Evolutionary conservation across 2,888 invertebrate genomes (phyloP).

Genomic region (Melanostoma scalare): DNA sequence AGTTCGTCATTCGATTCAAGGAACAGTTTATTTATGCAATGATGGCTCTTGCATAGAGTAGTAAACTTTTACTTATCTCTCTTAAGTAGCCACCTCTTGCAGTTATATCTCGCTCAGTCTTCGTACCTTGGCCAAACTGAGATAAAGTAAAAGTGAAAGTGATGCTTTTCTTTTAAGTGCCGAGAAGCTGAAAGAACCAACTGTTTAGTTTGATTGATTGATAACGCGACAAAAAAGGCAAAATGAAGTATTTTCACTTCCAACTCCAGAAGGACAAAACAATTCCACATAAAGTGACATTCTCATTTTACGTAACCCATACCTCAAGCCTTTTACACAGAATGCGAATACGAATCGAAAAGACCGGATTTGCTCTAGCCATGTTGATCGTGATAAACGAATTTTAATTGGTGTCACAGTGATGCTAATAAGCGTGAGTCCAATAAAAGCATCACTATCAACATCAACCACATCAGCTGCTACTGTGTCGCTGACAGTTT

Average conservation of each 20-base stretch:
- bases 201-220: slow-evolving; percentile 45
- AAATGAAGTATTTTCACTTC: slow-evolving; percentile 19
- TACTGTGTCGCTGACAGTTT: slow-evolving; percentile 66
- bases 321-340: background rate
- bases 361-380: slow-evolving; percentile 41
- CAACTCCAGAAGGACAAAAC: slow-evolving; percentile 37
- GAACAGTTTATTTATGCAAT: too few relatives aligned
- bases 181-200: background rate
- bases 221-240: slow-evolving; percentile 21
- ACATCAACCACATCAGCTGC: slow-evolving; percentile 52
- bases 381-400: slow-evolving; percentile 64
- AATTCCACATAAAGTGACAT: slow-evolving; percentile 34
- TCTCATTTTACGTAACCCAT: slow-evolving; percentile 42
- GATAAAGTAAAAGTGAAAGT: too few relatives aligned
- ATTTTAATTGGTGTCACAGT: slow-evolving; percentile 71
- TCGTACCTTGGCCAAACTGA: too few relatives aligned
- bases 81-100: too few relatives aligned
- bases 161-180: too few relatives aligned
- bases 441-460: slow-evolving; percentile 69
- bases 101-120: too few relatives aligned
- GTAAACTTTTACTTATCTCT: too few relatives aligned
- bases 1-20: too few relatives aligned
- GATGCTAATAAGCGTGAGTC: slow-evolving; percentile 69
- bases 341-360: slow-evolving; percentile 17
- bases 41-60: too few relatives aligned